phyloP scores from a whole-genome alignment of 1,140 invertebrate species.

The Physella acuta region DNA sequence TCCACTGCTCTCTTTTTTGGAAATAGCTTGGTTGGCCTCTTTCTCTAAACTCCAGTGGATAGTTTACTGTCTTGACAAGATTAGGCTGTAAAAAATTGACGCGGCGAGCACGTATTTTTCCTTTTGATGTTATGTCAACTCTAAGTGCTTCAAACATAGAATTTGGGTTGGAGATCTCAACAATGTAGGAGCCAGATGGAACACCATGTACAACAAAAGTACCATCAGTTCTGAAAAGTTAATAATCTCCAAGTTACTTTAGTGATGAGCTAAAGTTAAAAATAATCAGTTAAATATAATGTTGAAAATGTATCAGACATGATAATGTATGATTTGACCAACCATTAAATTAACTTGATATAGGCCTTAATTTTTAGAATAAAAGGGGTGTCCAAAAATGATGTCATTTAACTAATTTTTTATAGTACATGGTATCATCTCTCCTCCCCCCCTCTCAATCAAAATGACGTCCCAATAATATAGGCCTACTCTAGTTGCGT shows the following conservation, averaged over 20 bases:
- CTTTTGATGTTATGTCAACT: constrained; percentile 63
- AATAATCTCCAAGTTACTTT: neutral
- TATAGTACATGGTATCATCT: too few relatives aligned
- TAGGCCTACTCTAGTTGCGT: too few relatives aligned
- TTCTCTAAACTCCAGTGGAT: constrained; percentile 86
- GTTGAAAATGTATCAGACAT: too few relatives aligned
- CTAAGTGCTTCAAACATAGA: constrained; percentile 68
- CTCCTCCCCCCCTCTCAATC: too few relatives aligned
- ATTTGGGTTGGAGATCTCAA: constrained; percentile 90
- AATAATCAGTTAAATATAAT: too few relatives aligned
- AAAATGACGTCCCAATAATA: too few relatives aligned
- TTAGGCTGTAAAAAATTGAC: constrained; percentile 93
- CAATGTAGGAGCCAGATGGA: constrained; percentile 89
- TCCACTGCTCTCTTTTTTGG: constrained; percentile 89
- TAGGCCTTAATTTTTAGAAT: too few relatives aligned
- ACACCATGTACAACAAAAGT: constrained; percentile 86
- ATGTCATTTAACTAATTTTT: too few relatives aligned
- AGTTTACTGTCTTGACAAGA: constrained; percentile 70
- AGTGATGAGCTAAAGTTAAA: too few relatives aligned
- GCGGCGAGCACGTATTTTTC: constrained; percentile 91
- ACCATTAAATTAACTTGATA: too few relatives aligned
- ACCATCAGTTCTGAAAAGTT: constrained; percentile 70
- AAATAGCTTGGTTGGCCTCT: constrained; percentile 85
- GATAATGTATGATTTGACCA: too few relatives aligned
- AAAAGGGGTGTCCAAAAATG: too few relatives aligned